Conservation (phyloP, 2,888 invertebrate species). For the Mythimna vitellina region DNA sequence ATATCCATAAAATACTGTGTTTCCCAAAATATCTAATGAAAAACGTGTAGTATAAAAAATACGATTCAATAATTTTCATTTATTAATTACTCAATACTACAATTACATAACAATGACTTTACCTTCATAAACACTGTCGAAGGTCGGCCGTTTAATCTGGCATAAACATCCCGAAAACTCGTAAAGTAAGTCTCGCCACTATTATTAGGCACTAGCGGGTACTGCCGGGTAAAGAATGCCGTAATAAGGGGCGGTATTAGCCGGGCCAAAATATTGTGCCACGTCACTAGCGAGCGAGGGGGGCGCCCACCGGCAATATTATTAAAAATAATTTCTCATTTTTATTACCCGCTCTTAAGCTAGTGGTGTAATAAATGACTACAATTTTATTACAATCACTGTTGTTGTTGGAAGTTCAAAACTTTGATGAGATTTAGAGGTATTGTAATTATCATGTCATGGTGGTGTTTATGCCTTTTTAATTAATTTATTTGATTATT, state of each 20-base stretch:
- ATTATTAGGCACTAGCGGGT: conserved; percentile 81
- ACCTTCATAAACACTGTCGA: conserved; percentile 56
- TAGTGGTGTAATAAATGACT: conserved; percentile 82
- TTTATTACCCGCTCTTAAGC: conserved; percentile 84
- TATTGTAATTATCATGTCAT: conserved; percentile 14
- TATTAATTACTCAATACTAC: conserved; percentile 6
- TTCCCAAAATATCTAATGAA: no score
- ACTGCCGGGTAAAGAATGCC: conserved; percentile 82
- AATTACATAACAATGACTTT: conserved; percentile 20
- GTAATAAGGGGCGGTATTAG: conserved; percentile 81
- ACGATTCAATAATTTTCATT: neutral
- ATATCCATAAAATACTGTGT: no score
- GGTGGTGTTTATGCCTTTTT: neutral
- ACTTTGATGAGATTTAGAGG: conserved; percentile 21
- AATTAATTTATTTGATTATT: neutral
- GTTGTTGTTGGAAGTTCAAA: conserved; percentile 38
- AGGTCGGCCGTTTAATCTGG: conserved; percentile 71
- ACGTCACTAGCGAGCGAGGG: conserved; percentile 73
- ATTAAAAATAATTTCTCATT: conserved; percentile 91
- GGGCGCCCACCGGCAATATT: conserved; percentile 77
- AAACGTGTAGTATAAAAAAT: no score
- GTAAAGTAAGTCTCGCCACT: conserved; percentile 84
- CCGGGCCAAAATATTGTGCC: conserved; percentile 82
- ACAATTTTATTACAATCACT: conserved; percentile 67
- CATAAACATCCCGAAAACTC: conserved; percentile 80